phyloP scores from a whole-genome alignment of 2,797 vertebrate species.

The Dryobates pubescens region DNA sequence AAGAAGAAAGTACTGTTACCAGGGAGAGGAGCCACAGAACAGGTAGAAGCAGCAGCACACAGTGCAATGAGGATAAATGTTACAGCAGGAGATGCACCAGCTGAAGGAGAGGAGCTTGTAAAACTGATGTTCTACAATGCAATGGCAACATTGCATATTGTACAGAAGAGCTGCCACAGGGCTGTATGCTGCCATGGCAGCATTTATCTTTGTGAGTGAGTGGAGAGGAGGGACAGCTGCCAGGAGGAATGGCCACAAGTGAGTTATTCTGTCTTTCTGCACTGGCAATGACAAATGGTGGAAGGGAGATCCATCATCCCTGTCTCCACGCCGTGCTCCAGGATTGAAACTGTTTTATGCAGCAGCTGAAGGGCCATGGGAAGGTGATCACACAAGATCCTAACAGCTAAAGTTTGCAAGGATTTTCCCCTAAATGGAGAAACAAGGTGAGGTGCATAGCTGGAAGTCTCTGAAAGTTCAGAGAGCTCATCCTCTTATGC shows the following conservation, averaged over 20 bases:
- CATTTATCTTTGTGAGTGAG: background rate
- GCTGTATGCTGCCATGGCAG: background rate
- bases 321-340: background rate
- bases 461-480: background rate
- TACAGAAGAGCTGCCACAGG: background rate
- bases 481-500: background rate
- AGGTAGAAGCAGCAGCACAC: background rate
- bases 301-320: background rate
- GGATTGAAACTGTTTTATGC: background rate
- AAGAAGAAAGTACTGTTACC: background rate
- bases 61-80: background rate
- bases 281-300: background rate
- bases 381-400: background rate
- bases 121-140: background rate
- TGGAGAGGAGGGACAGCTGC: background rate
- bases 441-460: background rate
- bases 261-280: background rate
- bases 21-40: background rate
- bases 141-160: background rate
- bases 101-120: background rate
- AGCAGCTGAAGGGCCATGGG: background rate
- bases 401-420: background rate
- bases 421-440: background rate
- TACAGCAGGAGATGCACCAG: background rate
- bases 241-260: background rate